Evolutionary conservation across 2,113 vertebrate genomes (phyloP).

Genomic region (Psephotus haematonotus): DNA sequence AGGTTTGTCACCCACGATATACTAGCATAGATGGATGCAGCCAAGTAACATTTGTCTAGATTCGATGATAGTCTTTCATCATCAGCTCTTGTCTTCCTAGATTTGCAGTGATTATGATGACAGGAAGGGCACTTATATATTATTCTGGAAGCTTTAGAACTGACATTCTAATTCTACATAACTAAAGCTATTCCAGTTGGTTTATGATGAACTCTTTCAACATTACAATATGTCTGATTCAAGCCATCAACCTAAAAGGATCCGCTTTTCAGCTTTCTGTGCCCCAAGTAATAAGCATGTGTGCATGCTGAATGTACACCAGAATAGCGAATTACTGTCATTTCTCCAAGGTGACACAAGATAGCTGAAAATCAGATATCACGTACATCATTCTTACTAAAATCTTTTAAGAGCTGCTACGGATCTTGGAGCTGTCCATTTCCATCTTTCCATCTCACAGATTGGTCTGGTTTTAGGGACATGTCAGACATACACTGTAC

Average conservation of each 20-base stretch:
- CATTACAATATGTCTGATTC: conserved; percentile 25
- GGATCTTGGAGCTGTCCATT: background rate
- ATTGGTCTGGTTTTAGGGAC: background rate
- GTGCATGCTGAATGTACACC: background rate
- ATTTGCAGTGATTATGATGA: background rate
- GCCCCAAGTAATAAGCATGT: background rate
- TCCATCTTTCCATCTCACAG: background rate
- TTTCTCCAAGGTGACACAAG: background rate
- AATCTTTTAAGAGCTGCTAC: background rate
- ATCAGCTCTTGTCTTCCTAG: background rate
- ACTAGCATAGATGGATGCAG: background rate
- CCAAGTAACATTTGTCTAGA: background rate
- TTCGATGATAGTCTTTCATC: background rate
- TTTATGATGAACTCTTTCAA: conserved; percentile 35
- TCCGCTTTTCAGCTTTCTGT: background rate
- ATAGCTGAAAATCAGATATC: background rate
- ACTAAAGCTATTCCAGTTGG: background rate
- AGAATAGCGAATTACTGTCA: background rate
- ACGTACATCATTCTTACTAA: background rate
- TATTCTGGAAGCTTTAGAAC: conserved; percentile 13
- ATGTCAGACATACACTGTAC: background rate
- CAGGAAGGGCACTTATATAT: background rate
- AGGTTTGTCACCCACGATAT: background rate
- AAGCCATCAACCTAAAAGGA: background rate
- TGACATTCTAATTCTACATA: conserved; percentile 1